Conservation (phyloP, 1,140 invertebrate genomes). For the Diorhabda elongata region DNA sequence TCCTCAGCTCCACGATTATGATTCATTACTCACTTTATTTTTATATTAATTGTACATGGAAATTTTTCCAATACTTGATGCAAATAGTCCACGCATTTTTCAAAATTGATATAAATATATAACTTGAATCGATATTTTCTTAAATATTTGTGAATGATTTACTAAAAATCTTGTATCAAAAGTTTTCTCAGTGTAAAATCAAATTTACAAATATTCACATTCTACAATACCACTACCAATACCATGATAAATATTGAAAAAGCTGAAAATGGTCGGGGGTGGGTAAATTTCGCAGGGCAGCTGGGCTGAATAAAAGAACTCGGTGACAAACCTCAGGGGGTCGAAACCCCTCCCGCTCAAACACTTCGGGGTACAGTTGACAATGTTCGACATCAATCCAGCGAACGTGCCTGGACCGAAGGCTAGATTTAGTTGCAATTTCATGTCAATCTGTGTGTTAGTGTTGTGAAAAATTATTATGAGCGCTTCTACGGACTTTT, state of each 20-base stretch:
- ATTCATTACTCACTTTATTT: no score
- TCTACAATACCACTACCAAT: slow-evolving; percentile 33
- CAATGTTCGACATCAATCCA: slow-evolving; percentile 46
- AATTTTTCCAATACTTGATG: no score
- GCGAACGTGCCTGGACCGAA: slow-evolving; percentile 36
- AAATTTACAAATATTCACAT: slow-evolving; percentile 33
- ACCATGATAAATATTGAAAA: slow-evolving; percentile 43
- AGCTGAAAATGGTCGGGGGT: slow-evolving; percentile 43
- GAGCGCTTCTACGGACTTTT: slow-evolving; percentile 30
- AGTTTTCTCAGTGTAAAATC: slow-evolving; percentile 5
- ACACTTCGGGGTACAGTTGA: slow-evolving; percentile 42
- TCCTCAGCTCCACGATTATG: no score
- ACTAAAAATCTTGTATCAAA: no score
- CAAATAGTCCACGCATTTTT: no score
- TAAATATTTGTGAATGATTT: no score
- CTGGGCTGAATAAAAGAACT: slow-evolving; percentile 45
- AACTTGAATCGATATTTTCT: no score
- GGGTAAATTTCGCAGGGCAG: slow-evolving; percentile 44
- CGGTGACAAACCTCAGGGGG: slow-evolving; percentile 45
- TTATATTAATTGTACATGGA: no score
- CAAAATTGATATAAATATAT: no score
- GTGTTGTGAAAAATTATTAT: slow-evolving; percentile 21
- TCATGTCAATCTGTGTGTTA: slow-evolving; percentile 10
- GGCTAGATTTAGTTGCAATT: slow-evolving; percentile 33
- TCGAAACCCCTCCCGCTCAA: slow-evolving; percentile 38